Base-by-base conservation (phyloP, 2,888 invertebrate species). In the Marronus borbonicus region DNA sequence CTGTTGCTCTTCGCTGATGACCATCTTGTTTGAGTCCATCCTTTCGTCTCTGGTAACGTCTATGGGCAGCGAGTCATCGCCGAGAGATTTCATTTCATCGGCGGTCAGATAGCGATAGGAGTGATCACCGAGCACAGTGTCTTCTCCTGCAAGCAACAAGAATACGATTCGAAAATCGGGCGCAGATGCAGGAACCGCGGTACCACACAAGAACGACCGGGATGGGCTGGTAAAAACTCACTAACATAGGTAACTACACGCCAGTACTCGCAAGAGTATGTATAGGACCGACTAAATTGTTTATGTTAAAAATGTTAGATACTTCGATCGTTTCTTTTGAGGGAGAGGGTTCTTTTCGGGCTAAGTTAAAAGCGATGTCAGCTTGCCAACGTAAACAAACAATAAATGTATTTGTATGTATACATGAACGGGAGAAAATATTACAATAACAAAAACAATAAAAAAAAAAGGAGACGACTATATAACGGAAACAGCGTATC, bases 51-150 rank as follows among this genome's bases (percentile, higher is more conserved):
- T 93, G 2, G 97, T 97, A 24, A 97, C 97, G 89, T 97, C 97
- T 83, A 97, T 97, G 20, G 97, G 96, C 82, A 97, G 89, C 12
- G 97, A 97, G 89, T 97, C 97, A 87, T 97, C 97, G 80, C 97
- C 97, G 81, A 97, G 90, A 8, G 96, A 96, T 90, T 97, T 97
- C 96, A 97, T 97, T 87, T 98, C 97, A 87, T 98, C 97, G 81
- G 96, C 96, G 78, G 97, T 97, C 89, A 98, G 91, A 89, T 97
- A 97, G 81, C 96, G 93, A 89, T 97, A 97, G 49, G 95, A 95
- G 87, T 95, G 95, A 89, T 97, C 97, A 84, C 96, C 96, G 83
- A 97, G 90, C 89, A 96, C 94, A 78, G 96, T 95, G 88, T 97
- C 97, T 91, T 97, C 97, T 87, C 96, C 97, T 97, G 86, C 62